Evolutionary conservation across 92 coral and sea anemone genomes (phyloP).

Genomic region (Plumapathes pennacea): DNA sequence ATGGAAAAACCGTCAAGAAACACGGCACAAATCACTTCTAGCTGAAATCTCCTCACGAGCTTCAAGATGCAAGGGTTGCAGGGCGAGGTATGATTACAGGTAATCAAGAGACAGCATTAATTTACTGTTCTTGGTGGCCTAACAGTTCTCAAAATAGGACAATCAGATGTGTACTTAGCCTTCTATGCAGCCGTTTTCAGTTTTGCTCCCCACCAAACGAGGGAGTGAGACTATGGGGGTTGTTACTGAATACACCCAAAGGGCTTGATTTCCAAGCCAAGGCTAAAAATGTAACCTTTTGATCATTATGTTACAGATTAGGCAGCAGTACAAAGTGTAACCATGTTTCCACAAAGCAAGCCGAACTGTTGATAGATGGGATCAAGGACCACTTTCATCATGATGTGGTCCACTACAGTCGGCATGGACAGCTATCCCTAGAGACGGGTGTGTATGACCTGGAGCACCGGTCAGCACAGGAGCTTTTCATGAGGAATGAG

Average conservation of each 20-base stretch:
- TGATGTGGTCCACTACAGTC: conserved; percentile 91
- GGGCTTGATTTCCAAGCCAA: too few species aligned
- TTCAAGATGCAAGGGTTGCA: conserved; percentile 90
- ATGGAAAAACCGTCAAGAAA: conserved; percentile 94
- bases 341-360: conserved; percentile 70
- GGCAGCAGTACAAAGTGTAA: conserved; percentile 67
- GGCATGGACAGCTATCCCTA: conserved; percentile 83
- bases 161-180: too few species aligned
- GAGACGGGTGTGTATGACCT: conserved; percentile 91
- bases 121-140: too few species aligned
- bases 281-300: too few species aligned
- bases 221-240: too few species aligned
- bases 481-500: conserved; percentile 88
- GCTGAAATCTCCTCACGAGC: conserved; percentile 92
- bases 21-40: conserved; percentile 74
- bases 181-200: too few species aligned
- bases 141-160: too few species aligned
- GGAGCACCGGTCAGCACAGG: conserved; percentile 93
- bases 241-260: too few species aligned
- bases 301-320: conserved; percentile 53
- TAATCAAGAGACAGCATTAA: neutral
- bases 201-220: too few species aligned
- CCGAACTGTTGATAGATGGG: conserved; percentile 42
- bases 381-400: conserved; percentile 79
- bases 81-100: conserved; percentile 97